Percentiles rank a stretch among this genome's conserved stretches.
Conservation (phyloP, 2,888 invertebrate species). For the Lasiommata megera region DNA sequence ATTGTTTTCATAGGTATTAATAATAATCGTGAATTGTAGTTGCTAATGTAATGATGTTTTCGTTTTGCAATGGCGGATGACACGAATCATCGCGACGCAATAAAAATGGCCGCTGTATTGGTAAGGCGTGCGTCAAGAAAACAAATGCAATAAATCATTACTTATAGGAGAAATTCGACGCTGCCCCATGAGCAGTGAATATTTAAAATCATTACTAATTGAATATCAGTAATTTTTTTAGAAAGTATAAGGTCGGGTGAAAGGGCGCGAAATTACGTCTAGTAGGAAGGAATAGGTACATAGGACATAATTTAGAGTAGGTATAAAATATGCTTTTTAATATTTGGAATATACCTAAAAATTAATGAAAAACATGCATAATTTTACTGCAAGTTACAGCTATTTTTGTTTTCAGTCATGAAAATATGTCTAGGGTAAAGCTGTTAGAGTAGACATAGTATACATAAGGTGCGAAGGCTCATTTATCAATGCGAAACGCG, state of each 20-base stretch:
- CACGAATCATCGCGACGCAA: conserved; percentile 81
- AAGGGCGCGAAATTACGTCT: conserved; percentile 78
- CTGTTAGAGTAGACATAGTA: conserved; percentile 7
- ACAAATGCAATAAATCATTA: conserved; percentile 46
- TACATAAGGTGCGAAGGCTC: conserved; percentile 10
- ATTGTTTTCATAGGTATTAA: conserved; percentile 40
- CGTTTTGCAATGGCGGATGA: conserved; percentile 78
- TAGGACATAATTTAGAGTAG: conserved; percentile 5
- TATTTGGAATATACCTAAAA: background rate
- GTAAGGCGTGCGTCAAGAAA: conserved; percentile 78
- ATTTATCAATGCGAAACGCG: background rate
- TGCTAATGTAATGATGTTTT: conserved; percentile 56
- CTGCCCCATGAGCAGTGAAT: background rate
- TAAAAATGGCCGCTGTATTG: conserved; percentile 79
- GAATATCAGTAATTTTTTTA: conserved; percentile 12
- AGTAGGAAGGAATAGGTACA: conserved; percentile 35
- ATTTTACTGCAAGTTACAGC: background rate
- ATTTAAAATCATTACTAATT: conserved; percentile 18
- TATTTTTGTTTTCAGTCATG: background rate
- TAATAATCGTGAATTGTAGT: conserved; percentile 51
- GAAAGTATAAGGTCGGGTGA: conserved; percentile 47
- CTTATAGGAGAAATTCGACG: background rate
- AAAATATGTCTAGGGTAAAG: background rate
- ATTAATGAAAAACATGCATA: background rate
- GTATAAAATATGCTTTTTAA: conserved; percentile 1